A percentile compares a stretch with the other conserved stretches of the same genome.
Conservation (phyloP, 2,113 vertebrate genomes). For the Phoenicopterus ruber region DNA sequence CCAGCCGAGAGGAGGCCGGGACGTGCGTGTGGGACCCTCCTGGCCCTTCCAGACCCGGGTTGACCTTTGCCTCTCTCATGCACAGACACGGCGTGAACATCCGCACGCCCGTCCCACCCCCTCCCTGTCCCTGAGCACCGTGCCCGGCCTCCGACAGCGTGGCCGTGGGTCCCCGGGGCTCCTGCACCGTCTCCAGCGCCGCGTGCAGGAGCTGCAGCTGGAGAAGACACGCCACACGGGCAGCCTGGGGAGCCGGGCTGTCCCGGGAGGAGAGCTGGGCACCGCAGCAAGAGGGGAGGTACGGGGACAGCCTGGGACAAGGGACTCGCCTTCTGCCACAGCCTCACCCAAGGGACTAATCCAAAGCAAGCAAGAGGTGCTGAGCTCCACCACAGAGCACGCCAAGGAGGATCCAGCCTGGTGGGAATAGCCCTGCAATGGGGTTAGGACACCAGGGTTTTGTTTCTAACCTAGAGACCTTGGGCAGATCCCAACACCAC, state of each 20-base stretch:
- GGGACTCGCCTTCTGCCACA: neutral
- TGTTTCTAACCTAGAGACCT: neutral
- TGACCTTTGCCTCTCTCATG: neutral
- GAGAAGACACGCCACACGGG: fast-evolving
- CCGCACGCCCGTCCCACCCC: fast-evolving
- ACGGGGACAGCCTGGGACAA: neutral
- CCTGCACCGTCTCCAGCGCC: neutral
- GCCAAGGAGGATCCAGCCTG: neutral
- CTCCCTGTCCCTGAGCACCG: fast-evolving
- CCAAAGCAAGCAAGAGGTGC: neutral
- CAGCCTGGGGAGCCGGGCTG: neutral
- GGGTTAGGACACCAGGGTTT: neutral
- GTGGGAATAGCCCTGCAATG: neutral
- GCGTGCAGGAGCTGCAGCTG: neutral
- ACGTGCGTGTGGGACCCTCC: fast-evolving
- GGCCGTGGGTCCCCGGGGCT: neutral
- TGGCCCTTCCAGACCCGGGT: neutral
- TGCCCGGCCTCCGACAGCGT: fast-evolving
- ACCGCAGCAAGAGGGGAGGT: fast-evolving
- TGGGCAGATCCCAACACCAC: neutral
- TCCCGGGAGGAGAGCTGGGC: neutral
- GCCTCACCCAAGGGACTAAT: neutral
- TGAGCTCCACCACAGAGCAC: neutral
- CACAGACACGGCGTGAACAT: neutral
- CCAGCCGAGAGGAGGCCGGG: neutral